phyloP scores from a whole-genome alignment of 2,797 vertebrate species.

The Falco concolor region DNA sequence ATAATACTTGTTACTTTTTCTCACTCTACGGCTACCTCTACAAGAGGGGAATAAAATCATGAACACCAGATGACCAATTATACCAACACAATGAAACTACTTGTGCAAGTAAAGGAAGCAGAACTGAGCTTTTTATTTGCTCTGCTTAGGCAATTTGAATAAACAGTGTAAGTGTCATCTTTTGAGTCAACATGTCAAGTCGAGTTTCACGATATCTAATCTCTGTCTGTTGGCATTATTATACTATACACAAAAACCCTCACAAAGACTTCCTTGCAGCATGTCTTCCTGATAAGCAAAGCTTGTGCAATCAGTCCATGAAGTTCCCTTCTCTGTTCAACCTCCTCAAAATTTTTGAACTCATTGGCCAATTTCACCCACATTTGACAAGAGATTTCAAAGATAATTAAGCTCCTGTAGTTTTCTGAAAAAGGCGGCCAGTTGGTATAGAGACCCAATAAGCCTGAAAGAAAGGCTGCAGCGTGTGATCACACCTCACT shows the following conservation, averaged over 20 bases:
- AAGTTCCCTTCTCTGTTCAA: neutral
- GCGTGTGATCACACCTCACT: conserved; percentile 50
- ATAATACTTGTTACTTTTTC: neutral
- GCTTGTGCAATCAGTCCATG: neutral
- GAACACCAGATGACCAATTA: neutral
- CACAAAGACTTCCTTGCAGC: neutral
- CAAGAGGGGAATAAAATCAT: neutral
- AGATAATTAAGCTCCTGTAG: conserved; percentile 47
- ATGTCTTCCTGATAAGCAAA: neutral
- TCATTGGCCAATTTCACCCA: neutral
- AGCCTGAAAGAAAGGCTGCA: conserved; percentile 46
- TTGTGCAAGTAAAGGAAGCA: neutral
- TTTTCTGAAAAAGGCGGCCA: neutral
- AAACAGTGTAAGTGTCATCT: conserved; percentile 22
- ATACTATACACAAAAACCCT: neutral
- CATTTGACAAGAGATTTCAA: conserved; percentile 3
- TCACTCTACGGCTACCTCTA: neutral
- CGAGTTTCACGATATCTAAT: neutral
- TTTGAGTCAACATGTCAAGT: conserved; percentile 9
- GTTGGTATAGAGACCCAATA: conserved; percentile 12
- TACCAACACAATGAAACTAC: neutral
- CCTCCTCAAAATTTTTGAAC: neutral
- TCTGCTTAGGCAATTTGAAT: conserved; percentile 17
- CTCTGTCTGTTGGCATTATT: neutral
- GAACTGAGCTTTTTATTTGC: neutral